Base-by-base conservation (phyloP, 1,140 invertebrate species). In the Pantala flavescens region DNA sequence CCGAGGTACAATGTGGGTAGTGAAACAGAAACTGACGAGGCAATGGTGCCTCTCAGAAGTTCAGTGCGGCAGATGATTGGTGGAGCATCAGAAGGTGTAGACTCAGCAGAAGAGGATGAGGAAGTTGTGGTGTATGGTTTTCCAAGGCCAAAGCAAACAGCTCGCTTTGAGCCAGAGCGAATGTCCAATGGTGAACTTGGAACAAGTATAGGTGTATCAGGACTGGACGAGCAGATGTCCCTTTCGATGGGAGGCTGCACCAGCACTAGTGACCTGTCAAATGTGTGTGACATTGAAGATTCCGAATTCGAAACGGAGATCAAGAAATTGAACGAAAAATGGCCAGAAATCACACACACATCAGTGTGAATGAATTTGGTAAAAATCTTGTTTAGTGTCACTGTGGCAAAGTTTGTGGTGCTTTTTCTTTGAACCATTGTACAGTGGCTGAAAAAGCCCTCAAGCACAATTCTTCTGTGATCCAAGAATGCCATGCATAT, bases 261-360 rank as follows among this genome's bases (percentile, higher is more conserved):
- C 7, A 91, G 89, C 76, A 91, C 91, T 80, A 95, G 93, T 83
- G 93, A 95, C 82, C 85, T 95, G 73, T 95, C 93, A 24, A 90
- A 92, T 83, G 86, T 96, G 42, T 96, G 94, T 86, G 94, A 96
- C 86, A 95, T 96, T 80, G 94, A 96, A 83, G 94, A 96, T 83
- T 93, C 91, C n/a, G 92, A 94, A 81, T 88, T 86, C 79, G 90
- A 91, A 80, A 80, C 83, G 74, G 86, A 87, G 78, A 83, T 85
- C 74, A 87, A 87, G 79, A 86, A 82, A 73, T 81, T 86, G 75
- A 82, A 74, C 71, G 49, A 82, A 75, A 80, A 79, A 82, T 81
- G 82, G 21, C 81, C 83, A 23, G 81, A 83, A 72, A 83, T 87
- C 74, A 86, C 87, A 71, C 86, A 88, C 75, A 88, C 86, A 43